These are phyloP conservation scores for Falco punctatus DNA, from an alignment of 2,113 vertebrate species.

Conservation along the genomic window DNA sequence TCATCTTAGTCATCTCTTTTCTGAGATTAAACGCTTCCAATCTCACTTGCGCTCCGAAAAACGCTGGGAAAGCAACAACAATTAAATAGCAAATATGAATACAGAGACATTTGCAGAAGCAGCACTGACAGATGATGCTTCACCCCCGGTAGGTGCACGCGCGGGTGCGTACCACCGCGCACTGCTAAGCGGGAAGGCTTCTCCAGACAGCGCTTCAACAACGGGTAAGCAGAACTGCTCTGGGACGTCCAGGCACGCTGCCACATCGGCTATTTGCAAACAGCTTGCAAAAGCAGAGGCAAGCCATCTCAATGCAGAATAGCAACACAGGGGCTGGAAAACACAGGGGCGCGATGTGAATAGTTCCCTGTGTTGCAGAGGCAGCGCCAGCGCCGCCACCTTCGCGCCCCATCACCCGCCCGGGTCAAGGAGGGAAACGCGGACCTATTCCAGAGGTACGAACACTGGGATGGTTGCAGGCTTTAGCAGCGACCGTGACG, in stretches of 20 bases:
- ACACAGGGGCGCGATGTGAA: neutral
- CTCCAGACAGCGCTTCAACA: neutral
- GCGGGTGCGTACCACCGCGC: too few species aligned
- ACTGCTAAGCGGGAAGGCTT: neutral
- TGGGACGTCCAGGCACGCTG: neutral
- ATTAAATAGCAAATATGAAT: neutral
- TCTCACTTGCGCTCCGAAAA: neutral
- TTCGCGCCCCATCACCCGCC: neutral
- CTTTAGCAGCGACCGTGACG: neutral
- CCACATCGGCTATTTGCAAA: neutral
- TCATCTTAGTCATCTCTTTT: neutral
- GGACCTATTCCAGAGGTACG: neutral
- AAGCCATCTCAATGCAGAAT: neutral
- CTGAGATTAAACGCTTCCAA: neutral
- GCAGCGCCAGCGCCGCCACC: neutral
- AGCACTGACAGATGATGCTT: neutral
- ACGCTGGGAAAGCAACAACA: slow-evolving; percentile 5
- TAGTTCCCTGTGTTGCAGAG: neutral
- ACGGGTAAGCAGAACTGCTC: neutral
- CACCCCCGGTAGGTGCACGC: neutral
- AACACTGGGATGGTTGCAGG: neutral
- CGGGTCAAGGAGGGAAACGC: neutral
- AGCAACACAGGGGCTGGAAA: neutral
- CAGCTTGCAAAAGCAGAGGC: neutral
- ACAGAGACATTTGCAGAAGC: neutral